Evolutionary conservation across 2,888 invertebrate species (phyloP).

Genomic region (Cephus rjabovi): DNA sequence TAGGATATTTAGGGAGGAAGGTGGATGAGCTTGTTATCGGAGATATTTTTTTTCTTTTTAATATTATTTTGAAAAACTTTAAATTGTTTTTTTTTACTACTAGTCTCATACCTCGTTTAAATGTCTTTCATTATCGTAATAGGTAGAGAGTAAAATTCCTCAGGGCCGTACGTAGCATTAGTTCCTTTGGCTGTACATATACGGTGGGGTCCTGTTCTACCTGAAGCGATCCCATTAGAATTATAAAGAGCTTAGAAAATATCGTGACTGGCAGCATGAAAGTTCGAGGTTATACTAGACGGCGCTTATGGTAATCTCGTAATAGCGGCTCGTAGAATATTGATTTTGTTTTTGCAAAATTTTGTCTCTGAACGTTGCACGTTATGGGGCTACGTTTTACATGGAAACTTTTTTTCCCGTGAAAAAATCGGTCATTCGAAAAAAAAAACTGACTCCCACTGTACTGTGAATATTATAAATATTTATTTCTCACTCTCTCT

Average conservation of each 20-base stretch:
- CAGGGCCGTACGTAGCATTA: neutral
- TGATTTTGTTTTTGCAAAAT: neutral
- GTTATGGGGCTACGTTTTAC: neutral
- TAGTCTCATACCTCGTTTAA: neutral
- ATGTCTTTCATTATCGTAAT: neutral
- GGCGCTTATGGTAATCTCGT: neutral
- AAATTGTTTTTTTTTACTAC: neutral
- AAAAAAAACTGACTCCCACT: neutral
- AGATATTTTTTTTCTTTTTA: neutral
- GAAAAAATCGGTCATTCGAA: neutral
- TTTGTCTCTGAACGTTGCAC: neutral
- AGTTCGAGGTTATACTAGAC: neutral
- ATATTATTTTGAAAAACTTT: neutral
- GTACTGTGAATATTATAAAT: neutral
- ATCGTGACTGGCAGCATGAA: neutral
- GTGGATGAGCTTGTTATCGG: neutral
- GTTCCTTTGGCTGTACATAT: neutral
- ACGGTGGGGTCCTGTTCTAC: constrained; percentile 12
- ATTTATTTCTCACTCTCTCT: constrained; percentile 2
- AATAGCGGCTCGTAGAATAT: neutral
- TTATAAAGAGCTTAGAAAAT: constrained; percentile 14
- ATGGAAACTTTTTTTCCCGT: no score
- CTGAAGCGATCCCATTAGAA: constrained; percentile 18
- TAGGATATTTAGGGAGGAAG: neutral
- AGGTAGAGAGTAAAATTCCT: neutral